Evolutionary conservation across 2,113 vertebrate genomes (phyloP), one percentile per base, ranked within the genome.

Genomic region (Prochilodus magdalenae): DNA sequence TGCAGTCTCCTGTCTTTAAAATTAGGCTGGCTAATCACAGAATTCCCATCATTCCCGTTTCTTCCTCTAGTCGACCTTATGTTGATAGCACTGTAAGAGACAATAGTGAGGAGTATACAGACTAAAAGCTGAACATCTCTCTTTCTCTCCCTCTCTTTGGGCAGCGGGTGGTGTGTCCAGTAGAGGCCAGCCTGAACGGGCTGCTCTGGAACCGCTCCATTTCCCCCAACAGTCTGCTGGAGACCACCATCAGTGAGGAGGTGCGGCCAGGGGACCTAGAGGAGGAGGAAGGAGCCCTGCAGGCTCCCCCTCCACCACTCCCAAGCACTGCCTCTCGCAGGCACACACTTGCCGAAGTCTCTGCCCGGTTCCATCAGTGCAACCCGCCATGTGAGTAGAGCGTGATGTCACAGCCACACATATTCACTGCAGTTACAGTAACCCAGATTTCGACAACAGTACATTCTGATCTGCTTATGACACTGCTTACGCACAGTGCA

Each of bases 281-380:
- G 81, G 96, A 97, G 69, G 96, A 98, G 62, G 92, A 94, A 77
- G 95, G 91, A 14, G 93, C 88, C 0, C 95, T 94, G 72, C 82
- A 87, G 0, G 91, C 88, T 5, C 88, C 92, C 18, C 92, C 94
- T 20, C 80, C 93, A 67, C 84, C 86, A 73, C 90, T 90, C 55
- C 94, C 94, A 0, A 92, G 91, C 85, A 94, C 93, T 85, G 93
- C 95, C 0, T 96, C 94, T 87, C 95, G 97, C 57, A 95, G 97
- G 76, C 97, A 99, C 89, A 99, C 97, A 0, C 92, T 98, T 85
- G 97, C 97, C 0, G 97, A 96, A 90, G 97, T 98, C 78, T 97
- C 96, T 0, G 86, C 95, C 20, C 92, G 92, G 84, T 97, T 97
- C 88, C 95, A 96, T 88, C 95, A 95, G n/a, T 91, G 93, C 51